Evolutionary conservation across 2,113 vertebrate species (phyloP).

Genomic region (Poeciliopsis turrubarensis): DNA sequence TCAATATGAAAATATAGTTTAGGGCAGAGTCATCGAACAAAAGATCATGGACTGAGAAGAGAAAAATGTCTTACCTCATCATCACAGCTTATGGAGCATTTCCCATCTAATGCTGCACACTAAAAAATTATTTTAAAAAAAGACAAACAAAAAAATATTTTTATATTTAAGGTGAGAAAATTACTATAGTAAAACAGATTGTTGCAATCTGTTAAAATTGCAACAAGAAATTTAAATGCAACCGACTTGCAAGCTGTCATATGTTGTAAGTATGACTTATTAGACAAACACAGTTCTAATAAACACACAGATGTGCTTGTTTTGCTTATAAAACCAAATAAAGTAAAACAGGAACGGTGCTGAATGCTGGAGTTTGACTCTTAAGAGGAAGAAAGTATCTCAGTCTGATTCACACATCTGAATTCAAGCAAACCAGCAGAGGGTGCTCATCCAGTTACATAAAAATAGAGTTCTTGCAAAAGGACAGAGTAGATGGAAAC

Average conservation of each 20-base stretch:
- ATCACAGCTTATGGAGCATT: conserved; percentile 96
- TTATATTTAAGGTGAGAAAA: background rate
- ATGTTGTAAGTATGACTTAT: background rate
- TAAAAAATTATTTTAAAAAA: conserved; percentile 44
- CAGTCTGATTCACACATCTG: background rate
- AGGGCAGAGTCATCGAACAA: background rate
- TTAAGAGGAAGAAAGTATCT: background rate
- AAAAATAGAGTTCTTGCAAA: background rate
- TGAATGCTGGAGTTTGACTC: background rate
- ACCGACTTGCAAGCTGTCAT: background rate
- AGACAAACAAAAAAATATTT: background rate
- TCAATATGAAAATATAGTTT: conserved; percentile 19
- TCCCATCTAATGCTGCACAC: conserved; percentile 94
- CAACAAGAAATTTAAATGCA: too few relatives aligned
- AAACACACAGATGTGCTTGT: background rate
- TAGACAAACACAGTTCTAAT: background rate
- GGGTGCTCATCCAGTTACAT: background rate
- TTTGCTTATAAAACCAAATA: background rate
- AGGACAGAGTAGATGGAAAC: background rate
- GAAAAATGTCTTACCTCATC: conserved; percentile 85
- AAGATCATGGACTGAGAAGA: background rate
- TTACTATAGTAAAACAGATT: background rate
- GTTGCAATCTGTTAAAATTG: too few relatives aligned
- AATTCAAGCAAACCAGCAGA: background rate
- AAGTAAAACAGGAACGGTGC: too few relatives aligned